A percentile compares a stretch with the other conserved stretches of the same genome.
phyloP scores from a whole-genome alignment of 2,888 invertebrate species.

The Cephalotes varians region DNA sequence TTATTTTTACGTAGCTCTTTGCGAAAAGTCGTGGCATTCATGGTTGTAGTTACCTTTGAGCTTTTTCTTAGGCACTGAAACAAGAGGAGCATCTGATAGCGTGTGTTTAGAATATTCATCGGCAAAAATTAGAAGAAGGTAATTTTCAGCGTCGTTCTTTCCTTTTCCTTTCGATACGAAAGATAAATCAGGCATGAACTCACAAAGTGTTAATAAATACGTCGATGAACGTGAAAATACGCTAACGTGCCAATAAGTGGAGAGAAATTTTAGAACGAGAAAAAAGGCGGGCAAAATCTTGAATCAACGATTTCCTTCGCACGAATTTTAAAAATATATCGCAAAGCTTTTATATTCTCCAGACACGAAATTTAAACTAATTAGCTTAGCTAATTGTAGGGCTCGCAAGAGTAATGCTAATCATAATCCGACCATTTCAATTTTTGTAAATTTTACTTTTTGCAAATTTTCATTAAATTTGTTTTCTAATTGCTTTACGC shows the following conservation, averaged over 20 bases:
- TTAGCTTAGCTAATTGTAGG: background rate
- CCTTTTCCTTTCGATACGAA: conserved; percentile 55
- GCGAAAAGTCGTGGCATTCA: conserved; percentile 66
- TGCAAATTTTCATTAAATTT: background rate
- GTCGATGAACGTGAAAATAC: conserved; percentile 50
- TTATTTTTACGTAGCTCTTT: conserved; percentile 66
- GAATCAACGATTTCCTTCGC: conserved; percentile 29
- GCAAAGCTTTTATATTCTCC: background rate
- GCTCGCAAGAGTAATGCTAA: background rate
- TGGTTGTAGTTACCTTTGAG: conserved; percentile 87
- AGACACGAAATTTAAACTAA: background rate
- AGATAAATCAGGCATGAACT: conserved; percentile 45
- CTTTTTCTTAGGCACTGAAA: conserved; percentile 94
- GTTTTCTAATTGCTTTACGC: background rate
- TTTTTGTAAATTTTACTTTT: background rate
- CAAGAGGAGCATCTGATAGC: conserved; percentile 88
- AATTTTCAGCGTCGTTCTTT: conserved; percentile 56
- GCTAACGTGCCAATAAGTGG: conserved; percentile 57
- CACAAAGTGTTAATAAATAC: conserved; percentile 45
- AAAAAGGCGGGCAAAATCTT: conserved; percentile 35
- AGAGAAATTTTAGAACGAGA: conserved; percentile 51
- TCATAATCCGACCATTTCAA: background rate
- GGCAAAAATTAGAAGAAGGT: conserved; percentile 78
- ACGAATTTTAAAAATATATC: background rate
- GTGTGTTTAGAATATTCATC: conserved; percentile 85